Percentiles rank a stretch among this genome's conserved stretches.
Conservation (phyloP, 2,797 vertebrate genomes). For the Coilia nasus region DNA sequence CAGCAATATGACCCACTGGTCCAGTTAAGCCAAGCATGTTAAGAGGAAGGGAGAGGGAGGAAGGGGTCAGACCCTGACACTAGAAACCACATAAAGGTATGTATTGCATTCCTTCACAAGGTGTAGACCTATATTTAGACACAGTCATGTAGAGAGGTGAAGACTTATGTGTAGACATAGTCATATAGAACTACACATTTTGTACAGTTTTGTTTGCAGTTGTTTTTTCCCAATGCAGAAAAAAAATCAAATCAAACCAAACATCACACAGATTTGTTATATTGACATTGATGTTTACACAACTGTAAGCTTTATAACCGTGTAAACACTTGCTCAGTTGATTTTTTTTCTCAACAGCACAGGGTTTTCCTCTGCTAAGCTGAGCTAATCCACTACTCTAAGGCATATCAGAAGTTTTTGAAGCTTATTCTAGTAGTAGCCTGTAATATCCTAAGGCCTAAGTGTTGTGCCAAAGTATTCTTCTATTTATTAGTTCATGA, state of each 20-base stretch:
- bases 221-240: too few species aligned
- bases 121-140: not conserved
- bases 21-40: not conserved
- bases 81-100: not conserved
- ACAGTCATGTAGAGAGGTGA: too few species aligned
- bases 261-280: too few species aligned
- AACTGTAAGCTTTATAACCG: not conserved
- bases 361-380: not conserved
- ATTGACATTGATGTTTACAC: too few species aligned
- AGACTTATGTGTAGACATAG: too few species aligned
- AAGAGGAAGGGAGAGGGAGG: not conserved
- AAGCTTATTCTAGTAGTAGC: not conserved
- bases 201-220: too few species aligned
- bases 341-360: not conserved
- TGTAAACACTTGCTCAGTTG: not conserved
- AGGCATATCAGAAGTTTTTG: not conserved
- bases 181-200: too few species aligned
- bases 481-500: too few species aligned
- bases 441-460: not conserved
- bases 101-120: not conserved
- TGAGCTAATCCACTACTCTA: not conserved
- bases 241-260: too few species aligned
- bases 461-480: not conserved
- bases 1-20: not conserved
- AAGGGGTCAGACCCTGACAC: not conserved